Evolutionary conservation across 2,888 invertebrate species (phyloP).

Genomic region (Horisme vitalbata): DNA sequence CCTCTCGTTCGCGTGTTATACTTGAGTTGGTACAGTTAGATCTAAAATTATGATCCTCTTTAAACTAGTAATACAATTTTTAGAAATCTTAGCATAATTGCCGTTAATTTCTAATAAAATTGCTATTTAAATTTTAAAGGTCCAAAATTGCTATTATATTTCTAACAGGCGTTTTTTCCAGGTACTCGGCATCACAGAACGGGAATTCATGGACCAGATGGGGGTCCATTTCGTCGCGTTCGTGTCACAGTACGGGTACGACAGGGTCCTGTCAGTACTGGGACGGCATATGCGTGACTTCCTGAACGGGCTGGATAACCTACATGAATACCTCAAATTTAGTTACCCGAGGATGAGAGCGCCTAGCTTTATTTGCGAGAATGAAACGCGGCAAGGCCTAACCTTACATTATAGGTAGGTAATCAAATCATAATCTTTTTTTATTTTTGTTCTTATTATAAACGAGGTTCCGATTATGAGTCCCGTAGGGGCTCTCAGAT

Average conservation of each 20-base stretch:
- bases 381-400: slow-evolving; percentile 95
- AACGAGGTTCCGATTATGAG: no score
- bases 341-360: slow-evolving; percentile 95
- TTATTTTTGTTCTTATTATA: no score
- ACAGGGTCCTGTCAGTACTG: slow-evolving; percentile 93
- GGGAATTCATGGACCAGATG: slow-evolving; percentile 96
- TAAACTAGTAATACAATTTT: no score
- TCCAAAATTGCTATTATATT: slow-evolving; percentile 14
- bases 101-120: no score
- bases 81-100: no score
- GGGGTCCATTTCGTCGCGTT: slow-evolving; percentile 97
- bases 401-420: slow-evolving; percentile 92
- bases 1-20: no score
- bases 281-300: slow-evolving; percentile 98
- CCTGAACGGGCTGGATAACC: slow-evolving; percentile 96
- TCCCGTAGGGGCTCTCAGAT: no score
- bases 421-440: no score
- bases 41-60: no score
- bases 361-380: slow-evolving; percentile 98
- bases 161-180: slow-evolving; percentile 54
- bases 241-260: slow-evolving; percentile 97
- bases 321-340: slow-evolving; percentile 98
- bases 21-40: no score
- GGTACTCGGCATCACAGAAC: slow-evolving; percentile 93
- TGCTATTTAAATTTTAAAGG: no score